phyloP scores from a whole-genome alignment of 1,140 invertebrate genomes.

The Chionoecetes opilio region DNA sequence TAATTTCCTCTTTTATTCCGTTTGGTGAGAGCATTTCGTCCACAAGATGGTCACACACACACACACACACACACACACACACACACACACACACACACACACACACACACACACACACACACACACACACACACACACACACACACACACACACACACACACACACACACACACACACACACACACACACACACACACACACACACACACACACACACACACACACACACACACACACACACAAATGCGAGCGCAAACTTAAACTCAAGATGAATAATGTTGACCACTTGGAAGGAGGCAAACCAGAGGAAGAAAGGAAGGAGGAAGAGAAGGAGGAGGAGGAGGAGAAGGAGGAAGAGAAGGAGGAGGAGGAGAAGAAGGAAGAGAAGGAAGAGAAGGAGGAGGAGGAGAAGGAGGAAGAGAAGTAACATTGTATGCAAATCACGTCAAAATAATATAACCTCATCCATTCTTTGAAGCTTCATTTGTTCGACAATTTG shows the following conservation, averaged over 20 bases:
- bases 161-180: conserved; percentile 52
- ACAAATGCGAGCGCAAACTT: not conserved
- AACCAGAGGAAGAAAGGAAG: not conserved
- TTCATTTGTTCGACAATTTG: not conserved
- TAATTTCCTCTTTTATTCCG: not conserved
- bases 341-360: conserved; percentile 29
- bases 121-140: conserved; percentile 8
- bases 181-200: conserved; percentile 51
- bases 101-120: not conserved
- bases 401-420: not conserved
- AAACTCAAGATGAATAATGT: conserved; percentile 27
- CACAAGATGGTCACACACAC: conserved; percentile 6
- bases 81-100: conserved; percentile 34
- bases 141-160: not conserved
- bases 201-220: not conserved
- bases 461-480: not conserved
- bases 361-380: not conserved
- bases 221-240: not conserved
- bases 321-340: conserved; percentile 22
- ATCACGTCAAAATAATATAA: not conserved
- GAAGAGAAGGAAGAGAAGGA: conserved; percentile 34
- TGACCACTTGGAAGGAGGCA: conserved; percentile 5
- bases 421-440: not conserved
- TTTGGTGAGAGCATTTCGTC: not conserved
- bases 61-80: conserved; percentile 54